A percentile compares a stretch with the other conserved stretches of the same genome.
Conservation (phyloP, 2,113 vertebrate species). For the Hemibates koningsi region DNA sequence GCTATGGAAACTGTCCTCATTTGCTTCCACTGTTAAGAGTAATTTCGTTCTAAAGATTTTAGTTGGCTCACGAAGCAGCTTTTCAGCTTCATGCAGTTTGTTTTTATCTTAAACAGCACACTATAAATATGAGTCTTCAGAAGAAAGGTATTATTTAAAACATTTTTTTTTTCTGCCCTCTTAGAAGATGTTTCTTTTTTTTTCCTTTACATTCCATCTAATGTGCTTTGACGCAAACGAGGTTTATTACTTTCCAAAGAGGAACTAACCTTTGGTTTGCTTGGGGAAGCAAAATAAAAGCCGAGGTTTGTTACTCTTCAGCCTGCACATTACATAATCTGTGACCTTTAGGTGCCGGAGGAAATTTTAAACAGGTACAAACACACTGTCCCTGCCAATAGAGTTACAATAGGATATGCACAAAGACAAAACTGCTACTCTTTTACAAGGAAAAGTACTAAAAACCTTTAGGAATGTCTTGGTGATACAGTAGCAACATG, state of each 20-base stretch:
- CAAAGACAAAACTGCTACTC: neutral
- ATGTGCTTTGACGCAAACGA: neutral
- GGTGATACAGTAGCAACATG: neutral
- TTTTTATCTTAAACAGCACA: neutral
- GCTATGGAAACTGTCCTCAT: constrained; percentile 29
- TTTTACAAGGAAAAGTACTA: neutral
- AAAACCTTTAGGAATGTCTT: neutral
- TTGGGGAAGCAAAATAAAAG: neutral
- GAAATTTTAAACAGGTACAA: neutral
- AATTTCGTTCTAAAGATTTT: neutral
- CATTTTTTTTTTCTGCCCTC: too few relatives aligned
- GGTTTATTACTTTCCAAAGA: neutral
- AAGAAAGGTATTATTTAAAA: neutral
- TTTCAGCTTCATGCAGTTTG: neutral
- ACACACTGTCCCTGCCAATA: neutral
- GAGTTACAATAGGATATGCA: neutral
- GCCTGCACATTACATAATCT: neutral
- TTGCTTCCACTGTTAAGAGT: neutral
- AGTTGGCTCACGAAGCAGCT: neutral
- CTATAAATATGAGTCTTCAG: accelerated
- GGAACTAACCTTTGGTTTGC: neutral
- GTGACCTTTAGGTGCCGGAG: neutral
- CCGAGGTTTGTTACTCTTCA: neutral
- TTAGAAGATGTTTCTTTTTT: too few relatives aligned
- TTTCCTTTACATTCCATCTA: neutral